Base-by-base conservation (phyloP, 2,113 vertebrate genomes). In the Piprites chloris region DNA sequence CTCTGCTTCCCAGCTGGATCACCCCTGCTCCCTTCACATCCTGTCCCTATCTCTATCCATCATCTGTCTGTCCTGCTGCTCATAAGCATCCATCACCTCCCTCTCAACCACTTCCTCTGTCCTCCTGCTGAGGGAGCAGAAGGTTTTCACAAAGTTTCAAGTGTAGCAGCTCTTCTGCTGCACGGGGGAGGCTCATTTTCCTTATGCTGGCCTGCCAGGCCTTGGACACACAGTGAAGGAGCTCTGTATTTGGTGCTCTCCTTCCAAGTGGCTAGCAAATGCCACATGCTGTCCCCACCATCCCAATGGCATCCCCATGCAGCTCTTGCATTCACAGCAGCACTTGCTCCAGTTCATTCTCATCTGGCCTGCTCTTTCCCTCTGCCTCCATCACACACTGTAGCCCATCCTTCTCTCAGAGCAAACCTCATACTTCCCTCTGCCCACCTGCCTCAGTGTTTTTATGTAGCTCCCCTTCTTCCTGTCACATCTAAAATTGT, bases 311-410 rank as follows among this genome's bases (percentile, higher is more conserved):
- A 71, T 82, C 16, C 17, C 30, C 5, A 0, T 63, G 52, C 24
- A 63, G 62, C 33, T 76, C 14, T 81, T 15, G 35, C 33, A 13
- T 84, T 42, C 5, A 0, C 63, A 80, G 47, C 63, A 39, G 12
- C 35, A 28, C 6, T 23, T 53, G 37, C 17, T 55, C 9, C n/a
- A 14, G 9, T 53, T 73, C 6, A 2, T 37, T 78, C 33, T 18
- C 21, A 26, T 13, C 67, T 39, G 5, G 1, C 66, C n/a, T 77
- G 27, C 35, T 80, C 26, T 84, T 87, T 89, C 33, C 18, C 1
- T 2, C 21, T 74, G 41, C 46, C 14, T 89, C 65, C 2, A 2
- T 63, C 16, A 8, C 17, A 52, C 18, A 20, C 42, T 0, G 0
- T 33, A 37, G 7, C 46, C 28, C 42, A 19, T 74, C 22, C 20